A percentile compares a stretch with the other conserved stretches of the same genome.
Conservation (phyloP, 2,888 invertebrate genomes). For the Tridacna crocea region DNA sequence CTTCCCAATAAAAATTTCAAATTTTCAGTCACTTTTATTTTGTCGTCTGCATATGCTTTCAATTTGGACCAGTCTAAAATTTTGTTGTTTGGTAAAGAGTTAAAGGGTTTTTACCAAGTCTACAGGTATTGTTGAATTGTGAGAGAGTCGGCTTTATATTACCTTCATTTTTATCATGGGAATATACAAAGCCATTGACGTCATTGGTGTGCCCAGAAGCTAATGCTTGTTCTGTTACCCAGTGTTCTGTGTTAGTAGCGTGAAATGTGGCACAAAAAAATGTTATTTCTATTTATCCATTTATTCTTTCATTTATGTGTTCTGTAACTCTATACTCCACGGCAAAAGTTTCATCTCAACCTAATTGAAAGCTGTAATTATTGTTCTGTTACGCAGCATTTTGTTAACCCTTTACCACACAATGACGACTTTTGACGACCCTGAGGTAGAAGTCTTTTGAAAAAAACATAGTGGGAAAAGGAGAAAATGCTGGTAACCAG, state of each 20-base stretch:
- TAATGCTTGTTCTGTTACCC: constrained; percentile 13
- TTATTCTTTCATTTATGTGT: not conserved
- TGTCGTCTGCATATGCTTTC: too few species aligned
- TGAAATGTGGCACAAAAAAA: constrained; percentile 6
- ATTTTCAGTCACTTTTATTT: too few species aligned
- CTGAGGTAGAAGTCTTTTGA: not conserved
- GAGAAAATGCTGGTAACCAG: not conserved
- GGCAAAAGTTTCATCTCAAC: not conserved
- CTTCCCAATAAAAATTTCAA: too few species aligned
- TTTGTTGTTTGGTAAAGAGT: too few species aligned
- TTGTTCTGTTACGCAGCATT: too few species aligned
- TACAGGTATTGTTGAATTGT: not conserved
- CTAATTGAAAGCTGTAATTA: too few species aligned
- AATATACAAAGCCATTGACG: constrained; percentile 20
- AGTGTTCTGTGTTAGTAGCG: not conserved
- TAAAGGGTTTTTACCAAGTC: not conserved
- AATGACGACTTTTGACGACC: too few species aligned
- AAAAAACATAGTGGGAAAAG: not conserved
- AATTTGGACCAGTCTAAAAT: too few species aligned
- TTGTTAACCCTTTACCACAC: not conserved
- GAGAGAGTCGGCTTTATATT: not conserved
- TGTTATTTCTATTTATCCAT: not conserved
- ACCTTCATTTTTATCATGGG: constrained; percentile 20
- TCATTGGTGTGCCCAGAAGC: constrained; percentile 19
- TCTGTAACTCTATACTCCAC: not conserved